These are phyloP conservation scores for Bothrops jararaca DNA, from an alignment of 2,113 vertebrate species.

Conservation along the genomic window DNA sequence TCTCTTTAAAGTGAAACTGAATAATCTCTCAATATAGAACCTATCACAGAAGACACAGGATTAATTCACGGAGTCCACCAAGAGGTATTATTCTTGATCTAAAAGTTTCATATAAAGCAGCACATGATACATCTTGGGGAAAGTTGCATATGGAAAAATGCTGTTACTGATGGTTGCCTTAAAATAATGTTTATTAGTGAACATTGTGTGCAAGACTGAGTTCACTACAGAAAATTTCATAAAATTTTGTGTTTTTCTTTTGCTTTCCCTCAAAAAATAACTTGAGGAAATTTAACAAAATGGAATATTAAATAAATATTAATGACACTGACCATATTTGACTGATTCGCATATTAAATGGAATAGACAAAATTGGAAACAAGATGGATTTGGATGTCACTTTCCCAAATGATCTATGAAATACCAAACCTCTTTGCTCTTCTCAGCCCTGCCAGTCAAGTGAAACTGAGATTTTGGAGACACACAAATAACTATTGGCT, in stretches of 20 bases:
- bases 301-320: not conserved
- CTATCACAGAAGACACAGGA: not conserved
- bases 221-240: not conserved
- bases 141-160: not conserved
- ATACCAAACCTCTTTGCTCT: not conserved
- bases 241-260: not conserved
- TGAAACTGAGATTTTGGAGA: slow-evolving; percentile 35
- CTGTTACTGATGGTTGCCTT: not conserved
- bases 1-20: not conserved
- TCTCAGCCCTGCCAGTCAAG: not conserved
- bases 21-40: not conserved
- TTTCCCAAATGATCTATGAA: not conserved
- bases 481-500: slow-evolving; percentile 49
- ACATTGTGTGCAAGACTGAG: not conserved
- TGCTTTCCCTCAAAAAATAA: not conserved
- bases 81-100: not conserved
- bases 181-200: not conserved
- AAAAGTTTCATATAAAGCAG: not conserved
- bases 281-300: not conserved
- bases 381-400: not conserved
- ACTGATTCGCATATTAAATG: not conserved
- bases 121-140: not conserved
- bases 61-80: not conserved
- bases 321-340: not conserved
- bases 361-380: not conserved